A percentile compares a stretch with the other conserved stretches of the same genome.
These are phyloP conservation scores for Aphrocallistes beatrix DNA, from an alignment of 37 sponge, comb jelly and placozoan species.

Conservation along the genomic window DNA sequence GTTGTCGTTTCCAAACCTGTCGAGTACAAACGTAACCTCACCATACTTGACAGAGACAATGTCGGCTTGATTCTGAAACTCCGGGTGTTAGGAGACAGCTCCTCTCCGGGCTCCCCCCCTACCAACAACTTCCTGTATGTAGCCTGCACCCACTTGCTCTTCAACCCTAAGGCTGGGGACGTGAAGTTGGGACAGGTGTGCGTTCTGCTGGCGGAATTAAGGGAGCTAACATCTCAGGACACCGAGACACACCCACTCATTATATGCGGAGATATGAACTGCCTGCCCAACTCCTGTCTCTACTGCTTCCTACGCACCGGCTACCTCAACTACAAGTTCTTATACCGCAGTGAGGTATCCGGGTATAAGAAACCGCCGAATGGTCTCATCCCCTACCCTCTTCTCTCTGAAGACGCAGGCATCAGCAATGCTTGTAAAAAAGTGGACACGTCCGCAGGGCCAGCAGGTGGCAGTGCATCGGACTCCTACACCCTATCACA, in stretches of 20 bases:
- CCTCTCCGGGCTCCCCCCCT: not conserved
- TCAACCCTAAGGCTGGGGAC: conserved; percentile 91
- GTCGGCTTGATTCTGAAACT: conserved; percentile 53
- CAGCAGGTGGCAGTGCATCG: not conserved
- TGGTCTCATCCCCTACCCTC: conserved; percentile 42
- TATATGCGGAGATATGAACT: conserved; percentile 83
- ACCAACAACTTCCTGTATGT: conserved; percentile 46
- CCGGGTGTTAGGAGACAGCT: not conserved
- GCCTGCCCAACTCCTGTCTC: conserved; percentile 52
- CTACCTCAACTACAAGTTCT: conserved; percentile 46
- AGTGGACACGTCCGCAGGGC: not conserved
- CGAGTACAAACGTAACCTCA: conserved; percentile 31
- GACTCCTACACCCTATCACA: conserved; percentile 35
- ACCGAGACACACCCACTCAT: conserved; percentile 29
- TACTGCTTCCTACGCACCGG: conserved; percentile 45
- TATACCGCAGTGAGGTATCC: conserved; percentile 42
- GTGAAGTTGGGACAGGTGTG: conserved; percentile 84
- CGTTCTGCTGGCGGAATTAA: conserved; percentile 63
- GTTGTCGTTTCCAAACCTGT: conserved; percentile 29
- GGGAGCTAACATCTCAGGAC: conserved; percentile 32
- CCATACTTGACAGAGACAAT: conserved; percentile 67
- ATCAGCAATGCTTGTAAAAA: conserved; percentile 47
- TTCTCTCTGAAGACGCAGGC: conserved; percentile 30
- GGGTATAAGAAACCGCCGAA: conserved; percentile 27
- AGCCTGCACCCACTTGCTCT: conserved; percentile 90